These are phyloP conservation scores for Cynopterus sphinx DNA, from an alignment of 2,797 vertebrate genomes.

Conservation along the genomic window DNA sequence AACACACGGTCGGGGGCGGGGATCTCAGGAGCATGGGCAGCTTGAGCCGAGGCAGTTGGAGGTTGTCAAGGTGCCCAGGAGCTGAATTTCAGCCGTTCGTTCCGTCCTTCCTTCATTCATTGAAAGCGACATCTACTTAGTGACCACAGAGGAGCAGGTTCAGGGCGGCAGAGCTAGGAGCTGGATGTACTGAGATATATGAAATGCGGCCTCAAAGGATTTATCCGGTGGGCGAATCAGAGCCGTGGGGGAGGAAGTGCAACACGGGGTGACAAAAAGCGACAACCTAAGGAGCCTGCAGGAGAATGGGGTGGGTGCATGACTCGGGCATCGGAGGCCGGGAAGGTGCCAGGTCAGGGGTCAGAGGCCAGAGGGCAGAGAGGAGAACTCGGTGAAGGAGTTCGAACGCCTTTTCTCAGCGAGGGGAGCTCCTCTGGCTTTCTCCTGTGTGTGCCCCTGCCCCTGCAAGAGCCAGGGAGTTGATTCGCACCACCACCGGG, in stretches of 20 bases:
- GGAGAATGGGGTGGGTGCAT: accelerated
- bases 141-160: background rate
- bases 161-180: background rate
- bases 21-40: background rate
- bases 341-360: background rate
- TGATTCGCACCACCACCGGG: background rate
- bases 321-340: background rate
- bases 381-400: no score
- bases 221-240: background rate
- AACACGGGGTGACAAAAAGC: background rate
- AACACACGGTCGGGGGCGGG: background rate
- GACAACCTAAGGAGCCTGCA: background rate
- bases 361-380: background rate
- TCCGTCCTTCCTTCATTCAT: background rate
- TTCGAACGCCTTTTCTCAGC: background rate
- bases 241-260: background rate
- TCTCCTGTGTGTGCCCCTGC: background rate
- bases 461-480: background rate
- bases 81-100: background rate
- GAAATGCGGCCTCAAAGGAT: background rate
- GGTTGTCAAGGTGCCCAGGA: background rate
- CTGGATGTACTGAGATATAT: background rate
- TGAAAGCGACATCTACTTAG: background rate
- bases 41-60: background rate
- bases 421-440: background rate